Evolutionary conservation across 2,888 invertebrate genomes (phyloP), one percentile per base, ranked within the genome.

Genomic region (Leptopilina syphax): DNA sequence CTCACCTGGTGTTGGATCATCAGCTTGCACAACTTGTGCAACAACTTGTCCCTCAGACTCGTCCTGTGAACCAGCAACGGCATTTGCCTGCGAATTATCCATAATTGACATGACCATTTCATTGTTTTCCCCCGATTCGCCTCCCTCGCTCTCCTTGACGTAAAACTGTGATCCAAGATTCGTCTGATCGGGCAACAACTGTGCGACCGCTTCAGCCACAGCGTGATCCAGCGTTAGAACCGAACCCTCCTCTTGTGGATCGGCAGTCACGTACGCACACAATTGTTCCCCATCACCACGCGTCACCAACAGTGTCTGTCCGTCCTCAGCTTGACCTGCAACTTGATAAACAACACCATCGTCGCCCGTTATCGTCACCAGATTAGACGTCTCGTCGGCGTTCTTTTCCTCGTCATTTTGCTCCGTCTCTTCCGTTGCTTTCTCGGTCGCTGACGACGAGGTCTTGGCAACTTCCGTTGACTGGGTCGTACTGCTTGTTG

Each of bases 11-110:
- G 96, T 96, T 57, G 96, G 96, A 86, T 96, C 94, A 90, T 96
- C 96, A 0, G 97, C 96, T 93, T 96, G 96, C 79, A 97, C 95
- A 79, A 97, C 95, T 92, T 97, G 97, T 82, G 97, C 97, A 81
- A 97, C 96, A 88, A 97, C 96, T 92, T 97, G 96, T 13, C 88
- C 88, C 13, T 92, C 92, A 0, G 85, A 84, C 77, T 92, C 92
- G n/a, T 94, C 93, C 54, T 91, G 91, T 3, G 88, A 87, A 1
- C 88, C 87, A 0, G 90, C 83, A 84, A 92, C 93, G 12, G 85
- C 93, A n/a, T 86, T 82, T 34, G 88, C 83, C 41, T 87, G 88
- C 27, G 86, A 83, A 27, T 92, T 92, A 79, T 93, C 92, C 88
- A 92, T 91, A 50, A 91, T 91, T 13, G 92, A 93, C 86, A 93